A percentile compares a stretch with the other conserved stretches of the same genome.
Evolutionary conservation across 2,797 vertebrate species (phyloP).

Genomic region (Cheirogaleus major): DNA sequence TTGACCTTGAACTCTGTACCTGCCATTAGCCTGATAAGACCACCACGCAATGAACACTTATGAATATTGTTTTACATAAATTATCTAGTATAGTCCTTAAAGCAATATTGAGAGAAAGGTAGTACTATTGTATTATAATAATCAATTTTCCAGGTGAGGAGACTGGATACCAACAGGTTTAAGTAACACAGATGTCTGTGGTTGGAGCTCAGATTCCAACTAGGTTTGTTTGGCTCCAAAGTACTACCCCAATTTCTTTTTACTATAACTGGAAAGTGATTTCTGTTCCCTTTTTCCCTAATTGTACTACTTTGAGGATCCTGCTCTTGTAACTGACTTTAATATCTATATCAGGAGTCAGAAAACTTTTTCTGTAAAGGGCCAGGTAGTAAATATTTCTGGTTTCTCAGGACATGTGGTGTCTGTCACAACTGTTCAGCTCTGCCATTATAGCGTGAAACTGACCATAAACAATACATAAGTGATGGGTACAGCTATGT

Average conservation of each 20-base stretch:
- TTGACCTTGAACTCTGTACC: neutral
- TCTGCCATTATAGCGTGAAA: neutral
- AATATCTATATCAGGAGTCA: neutral
- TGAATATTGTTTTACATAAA: neutral
- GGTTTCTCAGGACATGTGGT: neutral
- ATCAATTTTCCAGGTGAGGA: neutral
- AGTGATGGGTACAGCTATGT: neutral
- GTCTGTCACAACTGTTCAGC: neutral
- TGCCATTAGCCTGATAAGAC: neutral
- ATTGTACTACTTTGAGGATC: neutral
- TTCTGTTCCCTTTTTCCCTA: neutral
- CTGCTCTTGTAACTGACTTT: neutral
- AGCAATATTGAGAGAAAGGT: neutral
- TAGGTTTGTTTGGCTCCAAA: neutral
- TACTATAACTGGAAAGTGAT: neutral
- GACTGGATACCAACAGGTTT: neutral
- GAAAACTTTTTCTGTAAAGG: neutral
- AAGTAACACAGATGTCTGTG: neutral
- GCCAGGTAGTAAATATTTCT: neutral
- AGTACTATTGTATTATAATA: neutral
- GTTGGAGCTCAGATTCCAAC: neutral
- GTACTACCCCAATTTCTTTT: neutral
- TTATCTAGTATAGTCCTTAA: neutral
- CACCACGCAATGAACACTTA: neutral
- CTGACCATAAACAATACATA: too few relatives aligned